phyloP scores from a whole-genome alignment of 2,888 invertebrate species.

The Rosalia funebris region DNA sequence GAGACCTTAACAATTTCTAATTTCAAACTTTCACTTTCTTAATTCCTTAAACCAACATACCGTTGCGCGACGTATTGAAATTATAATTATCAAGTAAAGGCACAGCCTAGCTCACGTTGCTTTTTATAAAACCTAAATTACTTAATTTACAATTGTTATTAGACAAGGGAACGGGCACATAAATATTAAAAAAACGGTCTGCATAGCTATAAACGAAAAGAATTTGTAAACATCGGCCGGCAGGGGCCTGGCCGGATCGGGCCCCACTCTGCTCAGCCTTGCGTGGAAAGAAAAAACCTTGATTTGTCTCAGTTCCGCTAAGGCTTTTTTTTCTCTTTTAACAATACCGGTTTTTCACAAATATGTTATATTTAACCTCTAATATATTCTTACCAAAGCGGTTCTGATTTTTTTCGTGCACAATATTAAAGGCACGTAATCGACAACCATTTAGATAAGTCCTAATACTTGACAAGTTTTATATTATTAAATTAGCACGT shows the following conservation, averaged over 20 bases:
- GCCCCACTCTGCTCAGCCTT: neutral
- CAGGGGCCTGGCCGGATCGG: neutral
- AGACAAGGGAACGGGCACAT: too few species aligned
- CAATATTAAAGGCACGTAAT: too few species aligned
- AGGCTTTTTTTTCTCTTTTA: neutral
- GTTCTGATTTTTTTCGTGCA: neutral
- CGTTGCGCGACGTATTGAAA: slow-evolving; percentile 2
- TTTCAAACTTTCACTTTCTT: slow-evolving; percentile 56
- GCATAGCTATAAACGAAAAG: neutral
- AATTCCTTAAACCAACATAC: slow-evolving; percentile 29
- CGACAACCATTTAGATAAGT: too few species aligned
- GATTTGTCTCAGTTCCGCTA: neutral
- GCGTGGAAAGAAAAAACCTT: neutral
- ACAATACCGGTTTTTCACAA: neutral
- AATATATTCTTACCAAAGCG: neutral
- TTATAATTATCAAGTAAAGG: neutral
- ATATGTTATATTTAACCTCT: neutral
- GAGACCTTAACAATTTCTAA: slow-evolving; percentile 56
- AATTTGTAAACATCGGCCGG: neutral
- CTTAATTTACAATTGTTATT: too few species aligned
- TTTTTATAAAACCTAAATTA: too few species aligned
- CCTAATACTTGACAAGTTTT: too few species aligned
- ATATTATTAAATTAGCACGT: too few species aligned
- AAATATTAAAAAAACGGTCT: too few species aligned
- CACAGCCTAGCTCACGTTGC: too few species aligned